A percentile compares a stretch with the other conserved stretches of the same genome.
These are phyloP conservation scores for Ophion obscuratus DNA, from an alignment of 2,888 invertebrate species.

Conservation along the genomic window DNA sequence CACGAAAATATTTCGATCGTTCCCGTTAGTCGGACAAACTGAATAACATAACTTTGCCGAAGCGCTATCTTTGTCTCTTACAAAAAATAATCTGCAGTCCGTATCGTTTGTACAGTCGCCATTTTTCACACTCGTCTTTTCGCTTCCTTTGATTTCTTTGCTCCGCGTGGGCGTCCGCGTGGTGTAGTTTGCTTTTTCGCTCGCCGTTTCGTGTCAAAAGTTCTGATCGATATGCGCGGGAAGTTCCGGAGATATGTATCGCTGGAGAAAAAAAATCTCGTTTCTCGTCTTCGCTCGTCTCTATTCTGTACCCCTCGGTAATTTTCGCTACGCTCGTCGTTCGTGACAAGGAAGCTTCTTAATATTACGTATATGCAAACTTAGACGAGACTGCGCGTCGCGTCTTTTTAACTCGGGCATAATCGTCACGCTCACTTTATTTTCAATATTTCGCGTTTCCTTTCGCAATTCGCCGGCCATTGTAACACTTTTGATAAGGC, in stretches of 20 bases:
- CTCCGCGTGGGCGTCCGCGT: background rate
- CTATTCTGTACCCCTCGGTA: background rate
- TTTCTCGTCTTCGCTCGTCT: background rate
- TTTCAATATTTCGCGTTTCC: background rate
- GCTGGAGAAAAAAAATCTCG: background rate
- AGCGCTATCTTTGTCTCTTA: background rate
- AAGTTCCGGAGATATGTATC: background rate
- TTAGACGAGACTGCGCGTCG: too few species aligned
- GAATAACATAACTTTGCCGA: background rate
- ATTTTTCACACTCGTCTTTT: background rate
- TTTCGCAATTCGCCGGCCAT: background rate
- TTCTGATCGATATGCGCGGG: background rate
- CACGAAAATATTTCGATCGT: background rate
- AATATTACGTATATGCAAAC: too few species aligned
- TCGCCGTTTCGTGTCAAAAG: background rate
- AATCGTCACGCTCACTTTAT: background rate
- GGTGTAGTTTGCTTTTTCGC: background rate
- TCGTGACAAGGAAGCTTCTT: too few species aligned
- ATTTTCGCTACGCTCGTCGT: background rate
- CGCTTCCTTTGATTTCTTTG: background rate
- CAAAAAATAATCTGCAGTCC: background rate
- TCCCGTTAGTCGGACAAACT: background rate
- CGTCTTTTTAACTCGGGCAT: background rate
- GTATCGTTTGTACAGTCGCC: background rate
- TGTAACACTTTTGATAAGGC: background rate